These are phyloP conservation scores for Micrasema longulum DNA, from an alignment of 1,140 invertebrate species.

Conservation along the genomic window DNA sequence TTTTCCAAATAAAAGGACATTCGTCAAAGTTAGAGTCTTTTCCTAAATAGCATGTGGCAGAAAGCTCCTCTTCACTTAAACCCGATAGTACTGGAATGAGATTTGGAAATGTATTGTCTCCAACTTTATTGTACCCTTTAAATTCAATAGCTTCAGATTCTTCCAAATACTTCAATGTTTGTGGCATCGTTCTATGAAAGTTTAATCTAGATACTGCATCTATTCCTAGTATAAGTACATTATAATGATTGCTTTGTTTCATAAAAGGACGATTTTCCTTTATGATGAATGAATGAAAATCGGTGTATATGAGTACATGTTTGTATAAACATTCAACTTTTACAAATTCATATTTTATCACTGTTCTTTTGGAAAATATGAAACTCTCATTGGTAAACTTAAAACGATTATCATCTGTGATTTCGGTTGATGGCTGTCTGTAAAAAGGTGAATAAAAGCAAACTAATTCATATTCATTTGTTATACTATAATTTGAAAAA, in stretches of 20 bases:
- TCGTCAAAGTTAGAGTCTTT: conserved; percentile 64
- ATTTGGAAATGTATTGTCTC: conserved; percentile 88
- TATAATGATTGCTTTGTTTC: conserved; percentile 58
- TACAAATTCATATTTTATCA: conserved; percentile 72
- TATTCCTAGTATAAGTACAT: conserved; percentile 84
- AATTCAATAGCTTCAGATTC: conserved; percentile 76
- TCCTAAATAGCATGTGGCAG: conserved; percentile 70
- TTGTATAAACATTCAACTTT: conserved; percentile 70
- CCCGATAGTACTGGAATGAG: conserved; percentile 80
- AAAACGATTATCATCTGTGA: conserved; percentile 59
- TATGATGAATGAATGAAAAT: conserved; percentile 76
- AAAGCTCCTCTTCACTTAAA: conserved; percentile 71
- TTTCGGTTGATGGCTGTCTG: conserved; percentile 62
- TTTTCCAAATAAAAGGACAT: conserved; percentile 86
- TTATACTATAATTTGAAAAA: conserved; percentile 69
- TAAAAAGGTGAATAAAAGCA: conserved; percentile 76
- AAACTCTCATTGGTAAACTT: conserved; percentile 60
- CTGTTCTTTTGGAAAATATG: conserved; percentile 61
- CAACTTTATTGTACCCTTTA: conserved; percentile 86
- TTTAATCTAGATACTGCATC: conserved; percentile 89
- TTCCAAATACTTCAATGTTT: conserved; percentile 73
- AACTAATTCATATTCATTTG: conserved; percentile 60
- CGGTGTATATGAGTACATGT: conserved; percentile 69
- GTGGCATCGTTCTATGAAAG: conserved; percentile 84
- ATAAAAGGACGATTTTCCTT: conserved; percentile 53